Conservation (phyloP, 2,113 vertebrate genomes). For the Eidolon helvum region DNA sequence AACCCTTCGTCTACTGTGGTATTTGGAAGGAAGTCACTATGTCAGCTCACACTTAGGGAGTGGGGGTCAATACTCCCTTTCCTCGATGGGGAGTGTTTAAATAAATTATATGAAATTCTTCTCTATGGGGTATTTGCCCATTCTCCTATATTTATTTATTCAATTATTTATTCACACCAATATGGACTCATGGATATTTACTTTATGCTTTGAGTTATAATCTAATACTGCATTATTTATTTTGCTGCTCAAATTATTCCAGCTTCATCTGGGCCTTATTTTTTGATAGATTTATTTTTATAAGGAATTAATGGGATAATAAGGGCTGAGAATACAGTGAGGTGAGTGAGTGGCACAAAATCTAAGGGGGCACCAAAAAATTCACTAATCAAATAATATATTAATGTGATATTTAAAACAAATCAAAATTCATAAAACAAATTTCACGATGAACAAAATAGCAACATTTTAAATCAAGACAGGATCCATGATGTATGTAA, state of each 20-base stretch:
- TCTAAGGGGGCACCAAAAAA: not conserved
- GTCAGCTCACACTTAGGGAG: too few relatives aligned
- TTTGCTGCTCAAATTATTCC: not conserved
- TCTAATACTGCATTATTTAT: constrained; percentile 31
- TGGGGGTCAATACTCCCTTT: not conserved
- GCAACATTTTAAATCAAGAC: constrained; percentile 22
- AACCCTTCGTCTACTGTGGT: accelerated
- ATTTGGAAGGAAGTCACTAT: not conserved
- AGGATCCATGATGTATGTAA: not conserved
- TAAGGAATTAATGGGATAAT: not conserved
- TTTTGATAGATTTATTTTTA: constrained; percentile 7
- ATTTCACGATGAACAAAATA: constrained; percentile 5
- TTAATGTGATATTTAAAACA: not conserved
- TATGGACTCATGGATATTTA: not conserved
- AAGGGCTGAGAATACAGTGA: not conserved
- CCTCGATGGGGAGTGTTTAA: not conserved
- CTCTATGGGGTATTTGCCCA: not conserved
- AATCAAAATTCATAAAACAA: not conserved
- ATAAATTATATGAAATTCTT: not conserved
- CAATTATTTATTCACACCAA: not conserved
- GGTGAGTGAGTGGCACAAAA: not conserved
- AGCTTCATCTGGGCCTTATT: not conserved
- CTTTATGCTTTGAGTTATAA: constrained; percentile 8
- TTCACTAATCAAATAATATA: not conserved
- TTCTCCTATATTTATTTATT: not conserved